Evolutionary conservation across 2,113 vertebrate species (phyloP).

Genomic region (Genyomyrus donnyi): DNA sequence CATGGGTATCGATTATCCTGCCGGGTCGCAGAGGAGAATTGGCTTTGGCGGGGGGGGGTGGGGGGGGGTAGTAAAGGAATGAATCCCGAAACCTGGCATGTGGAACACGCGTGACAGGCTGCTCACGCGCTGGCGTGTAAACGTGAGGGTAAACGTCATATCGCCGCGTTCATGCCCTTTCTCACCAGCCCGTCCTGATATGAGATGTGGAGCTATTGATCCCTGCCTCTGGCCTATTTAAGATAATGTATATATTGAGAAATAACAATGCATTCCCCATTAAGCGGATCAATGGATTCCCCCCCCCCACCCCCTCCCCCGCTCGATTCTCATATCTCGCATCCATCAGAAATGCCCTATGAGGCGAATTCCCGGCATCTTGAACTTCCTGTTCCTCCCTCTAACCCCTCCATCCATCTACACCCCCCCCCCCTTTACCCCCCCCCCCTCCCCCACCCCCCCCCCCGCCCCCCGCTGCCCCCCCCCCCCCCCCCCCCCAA

Average conservation of each 20-base stretch:
- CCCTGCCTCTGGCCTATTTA: background rate
- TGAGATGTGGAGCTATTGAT: background rate
- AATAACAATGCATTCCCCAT: constrained; percentile 5
- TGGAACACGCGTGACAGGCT: background rate
- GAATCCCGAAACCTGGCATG: background rate
- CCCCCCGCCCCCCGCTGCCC: too few species aligned
- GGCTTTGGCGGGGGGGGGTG: background rate
- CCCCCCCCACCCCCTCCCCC: background rate
- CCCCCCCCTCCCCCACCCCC: too few species aligned
- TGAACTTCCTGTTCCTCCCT: background rate
- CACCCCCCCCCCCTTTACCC: background rate
- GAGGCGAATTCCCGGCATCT: background rate
- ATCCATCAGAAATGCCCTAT: background rate
- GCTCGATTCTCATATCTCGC: background rate
- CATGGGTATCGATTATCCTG: background rate
- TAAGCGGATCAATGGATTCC: background rate
- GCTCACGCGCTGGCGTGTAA: background rate
- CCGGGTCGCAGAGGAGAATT: background rate
- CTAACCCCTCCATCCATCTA: background rate
- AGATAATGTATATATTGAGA: background rate
- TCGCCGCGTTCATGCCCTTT: background rate
- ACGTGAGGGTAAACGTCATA: background rate
- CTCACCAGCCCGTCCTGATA: background rate
- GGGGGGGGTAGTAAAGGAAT: background rate
- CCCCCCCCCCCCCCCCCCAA: too few species aligned